Evolutionary conservation across 1,140 invertebrate species (phyloP), one percentile per base, ranked within the genome.

Genomic region (Drosophila kikkawai): DNA sequence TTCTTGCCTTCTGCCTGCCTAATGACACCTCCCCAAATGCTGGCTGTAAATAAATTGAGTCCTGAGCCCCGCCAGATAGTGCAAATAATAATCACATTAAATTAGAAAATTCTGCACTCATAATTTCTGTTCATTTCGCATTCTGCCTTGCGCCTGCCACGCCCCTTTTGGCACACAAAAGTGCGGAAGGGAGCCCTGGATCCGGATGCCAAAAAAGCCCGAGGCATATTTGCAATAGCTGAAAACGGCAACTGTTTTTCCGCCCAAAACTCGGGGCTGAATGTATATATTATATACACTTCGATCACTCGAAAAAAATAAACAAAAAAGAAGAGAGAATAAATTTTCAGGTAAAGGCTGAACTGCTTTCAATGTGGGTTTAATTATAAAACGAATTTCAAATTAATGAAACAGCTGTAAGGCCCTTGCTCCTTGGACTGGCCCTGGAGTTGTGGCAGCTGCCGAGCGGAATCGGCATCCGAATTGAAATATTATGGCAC

Each of bases 21-120:
- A 29, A 50, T 29, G 47, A n/a, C 47, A 11, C 12, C 2, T 8
- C 34, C 19, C 41, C 36, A n/a, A 9, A 37, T 15, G 37, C 17
- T 71, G 7, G 32, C 59, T 32, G 13, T 41, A 56, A 55, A 68
- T 73, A 73, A 73, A 59, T 42, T 19, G 67, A 71, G 45, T 19
- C 47, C 36, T 44, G 53, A 12, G 42, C 34, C 22, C 15, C 7
- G 37, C 73, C 15, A 29, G 47, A 77, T 51, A 51, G 44, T 66
- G 53, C 37, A 50, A 59, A 68, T 68, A 76, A 77, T 76, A 75
- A 76, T 55, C 75, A 78, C 42, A 64, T 79, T 70, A 79, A 79
- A 79, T 79, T 70, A 53, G 53, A 79, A 70, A 78, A 64, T 63
- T 41, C 64, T 55, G 75, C 75, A 55, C 45, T 76, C 71, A 76